Evolutionary conservation across 2,888 invertebrate genomes (phyloP), one percentile per base, ranked within the genome.

Genomic region (Celastrina argiolus): DNA sequence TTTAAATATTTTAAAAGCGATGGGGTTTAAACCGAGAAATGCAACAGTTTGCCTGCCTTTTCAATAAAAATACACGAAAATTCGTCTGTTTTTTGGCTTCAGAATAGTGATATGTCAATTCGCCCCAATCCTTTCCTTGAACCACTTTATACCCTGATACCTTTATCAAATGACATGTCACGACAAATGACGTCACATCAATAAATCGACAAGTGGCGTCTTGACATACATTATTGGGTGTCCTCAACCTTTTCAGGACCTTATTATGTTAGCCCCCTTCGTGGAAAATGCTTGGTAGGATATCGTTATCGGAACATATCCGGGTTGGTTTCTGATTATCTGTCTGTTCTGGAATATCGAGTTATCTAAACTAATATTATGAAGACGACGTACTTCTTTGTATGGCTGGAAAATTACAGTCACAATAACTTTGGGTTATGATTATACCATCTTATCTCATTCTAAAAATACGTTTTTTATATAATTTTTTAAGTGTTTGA

Each of bases 211-310:
- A 8, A 22, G 45, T 45, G 45, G 45, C 18, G 18, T 45, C 45
- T 45, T 45, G 45, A 45, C 45, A 45, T 41, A 41, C n/a, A 42
- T 42, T 42, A 42, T 45, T 45, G 18, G 18, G 45, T 45, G 18
- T 45, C 18, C 45, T 45, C 45, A 45, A 45, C 10, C 45, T 45
- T 45, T 45, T 45, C 45, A 18, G 18, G 45, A 10, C 18, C 45
- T 45, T 45, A 45, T 45, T 45, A 45, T 45, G 18, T 45, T 18
- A 18, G 45, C 18, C 18, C 45, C 45, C 18, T 45, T 16, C 42
- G 16, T 45, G 45, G 18, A 45, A 18, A 45, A 22, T 45, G 45
- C 45, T 45, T 45, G 18, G 45, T 18, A 18, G 18, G 45, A 42
- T 36, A 36, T 45, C 18, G 18, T 45, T 45, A 45, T 45, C 6